Conservation (phyloP, 2,113 vertebrate genomes). For the Lynx canadensis region DNA sequence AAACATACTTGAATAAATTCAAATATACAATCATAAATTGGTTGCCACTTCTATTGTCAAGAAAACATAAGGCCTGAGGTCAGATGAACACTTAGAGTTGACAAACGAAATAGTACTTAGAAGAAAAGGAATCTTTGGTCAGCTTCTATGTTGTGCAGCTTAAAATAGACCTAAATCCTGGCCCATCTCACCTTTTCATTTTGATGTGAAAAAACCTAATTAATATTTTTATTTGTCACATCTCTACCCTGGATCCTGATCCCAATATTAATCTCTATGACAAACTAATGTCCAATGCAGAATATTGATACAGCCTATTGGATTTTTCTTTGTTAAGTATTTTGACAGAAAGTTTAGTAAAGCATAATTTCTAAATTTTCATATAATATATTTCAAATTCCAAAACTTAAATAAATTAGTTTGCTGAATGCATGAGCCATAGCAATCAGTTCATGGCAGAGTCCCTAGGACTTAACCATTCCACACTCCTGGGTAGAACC, state of each 20-base stretch:
- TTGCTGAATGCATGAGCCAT: not conserved
- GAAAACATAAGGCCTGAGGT: not conserved
- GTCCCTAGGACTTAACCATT: not conserved
- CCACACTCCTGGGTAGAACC: not conserved
- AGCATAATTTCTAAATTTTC: not conserved
- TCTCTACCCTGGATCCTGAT: not conserved
- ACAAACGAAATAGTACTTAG: not conserved
- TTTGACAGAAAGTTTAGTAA: slow-evolving; percentile 12
- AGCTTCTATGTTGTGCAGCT: not conserved
- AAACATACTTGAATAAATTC: not conserved
- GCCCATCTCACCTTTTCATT: not conserved
- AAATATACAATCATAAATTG: not conserved
- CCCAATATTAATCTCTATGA: not conserved
- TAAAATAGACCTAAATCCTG: not conserved
- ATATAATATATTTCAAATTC: not conserved
- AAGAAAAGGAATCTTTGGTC: not conserved
- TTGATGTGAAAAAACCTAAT: not conserved
- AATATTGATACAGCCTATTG: not conserved
- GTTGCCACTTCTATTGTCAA: not conserved
- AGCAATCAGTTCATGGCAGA: not conserved
- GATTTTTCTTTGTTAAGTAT: not conserved
- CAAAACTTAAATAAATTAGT: not conserved
- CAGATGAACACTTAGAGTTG: not conserved
- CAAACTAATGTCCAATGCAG: not conserved
- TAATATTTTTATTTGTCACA: not conserved